Evolutionary conservation across 2,113 vertebrate species (phyloP).

Genomic region (Ciconia boyciana): DNA sequence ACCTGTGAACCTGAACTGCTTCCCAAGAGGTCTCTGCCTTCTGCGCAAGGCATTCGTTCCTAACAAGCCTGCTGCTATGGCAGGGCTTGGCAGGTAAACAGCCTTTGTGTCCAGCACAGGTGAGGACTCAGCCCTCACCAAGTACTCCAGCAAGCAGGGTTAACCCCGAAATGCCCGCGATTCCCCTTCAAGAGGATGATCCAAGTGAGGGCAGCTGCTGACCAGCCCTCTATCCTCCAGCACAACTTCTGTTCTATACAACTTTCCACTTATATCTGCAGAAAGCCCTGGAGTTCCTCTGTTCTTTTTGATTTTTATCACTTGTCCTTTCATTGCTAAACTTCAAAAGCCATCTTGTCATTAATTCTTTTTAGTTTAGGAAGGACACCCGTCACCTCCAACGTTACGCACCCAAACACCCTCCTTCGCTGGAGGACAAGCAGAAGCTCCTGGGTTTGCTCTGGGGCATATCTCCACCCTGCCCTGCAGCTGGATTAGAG

Average conservation of each 20-base stretch:
- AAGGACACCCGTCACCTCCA: not conserved
- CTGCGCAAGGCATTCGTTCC: not conserved
- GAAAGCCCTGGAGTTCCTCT: not conserved
- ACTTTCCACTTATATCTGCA: rapidly evolving
- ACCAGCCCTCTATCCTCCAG: not conserved
- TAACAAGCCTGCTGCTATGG: not conserved
- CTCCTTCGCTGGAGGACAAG: too few relatives aligned
- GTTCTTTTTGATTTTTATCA: not conserved
- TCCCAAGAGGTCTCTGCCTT: not conserved
- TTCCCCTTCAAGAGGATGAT: not conserved
- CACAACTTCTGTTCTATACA: not conserved
- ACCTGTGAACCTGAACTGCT: not conserved
- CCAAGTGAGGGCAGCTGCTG: not conserved
- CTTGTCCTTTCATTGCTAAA: not conserved
- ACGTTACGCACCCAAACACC: rapidly evolving
- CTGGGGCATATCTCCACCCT: not conserved
- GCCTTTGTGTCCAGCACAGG: not conserved
- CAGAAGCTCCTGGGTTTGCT: not conserved
- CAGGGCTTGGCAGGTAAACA: not conserved
- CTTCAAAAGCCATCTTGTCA: not conserved
- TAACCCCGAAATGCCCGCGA: rapidly evolving
- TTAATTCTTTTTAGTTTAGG: not conserved
- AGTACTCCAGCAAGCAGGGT: not conserved
- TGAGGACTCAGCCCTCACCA: not conserved
- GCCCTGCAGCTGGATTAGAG: not conserved